Evolutionary conservation across 2,888 invertebrate genomes (phyloP), one percentile per base, ranked within the genome.

Genomic region (Nebria brevicollis): DNA sequence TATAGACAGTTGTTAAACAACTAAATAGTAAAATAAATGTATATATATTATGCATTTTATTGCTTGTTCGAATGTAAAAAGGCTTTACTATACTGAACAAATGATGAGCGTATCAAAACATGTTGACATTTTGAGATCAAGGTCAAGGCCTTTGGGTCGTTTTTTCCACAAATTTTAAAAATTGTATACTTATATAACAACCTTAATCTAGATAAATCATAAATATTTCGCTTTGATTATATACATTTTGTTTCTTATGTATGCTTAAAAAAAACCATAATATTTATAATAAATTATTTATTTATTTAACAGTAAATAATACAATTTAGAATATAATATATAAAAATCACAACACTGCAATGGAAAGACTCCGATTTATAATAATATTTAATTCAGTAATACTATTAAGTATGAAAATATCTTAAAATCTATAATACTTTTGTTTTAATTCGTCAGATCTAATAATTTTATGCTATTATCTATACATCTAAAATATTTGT

Each of bases 401-500:
- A 34, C 34, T 34, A 34, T 34, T 34, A 8, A 25, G 54, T 54
- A 54, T 54, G 8, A 54, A 7, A 54, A 54, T 54, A 68, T 70
- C 54, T 34, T 34, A 34, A 34, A 34, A 34, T 34, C 34, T 34
- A 34, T 4, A 34, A 34, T 34, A 34, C 34, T 34, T 34, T 34
- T 34, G 34, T 34, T 34, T 34, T 34, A 34, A 34, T 1, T 34
- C 34, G 5, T 34, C 34, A 34, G 34, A 34, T 34, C 34, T 34
- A 20, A 20, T 20, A 20, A 20, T 20, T 20, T 20, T 20, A 20
- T 20, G 20, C 20, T 20, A 20, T 20, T 20, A 20, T 20, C 20
- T 34, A 34, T 34, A 34, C 5, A 34, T 34, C 5, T 34, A 76
- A 34, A 66, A 66, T 42, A 66, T n/a, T 66, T 76, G 64, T 76